Evolutionary conservation across 2,113 vertebrate genomes (phyloP).

Genomic region (Corvus moneduloides): DNA sequence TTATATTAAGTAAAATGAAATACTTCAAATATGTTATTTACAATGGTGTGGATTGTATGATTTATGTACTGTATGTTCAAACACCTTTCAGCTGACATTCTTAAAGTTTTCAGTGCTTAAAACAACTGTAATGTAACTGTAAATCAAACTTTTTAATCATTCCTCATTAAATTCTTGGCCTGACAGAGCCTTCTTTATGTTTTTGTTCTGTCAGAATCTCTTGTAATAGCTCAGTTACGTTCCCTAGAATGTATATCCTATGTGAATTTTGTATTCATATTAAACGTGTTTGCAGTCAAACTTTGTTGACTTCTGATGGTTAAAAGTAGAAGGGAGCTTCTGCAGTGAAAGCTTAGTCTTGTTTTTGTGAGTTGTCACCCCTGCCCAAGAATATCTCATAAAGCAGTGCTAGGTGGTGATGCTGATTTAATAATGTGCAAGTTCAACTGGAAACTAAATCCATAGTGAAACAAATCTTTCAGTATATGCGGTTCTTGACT

Average conservation of each 20-base stretch:
- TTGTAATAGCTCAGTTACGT: conserved; percentile 67
- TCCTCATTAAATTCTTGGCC: conserved; percentile 71
- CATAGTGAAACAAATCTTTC: background rate
- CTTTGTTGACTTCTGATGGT: conserved; percentile 44
- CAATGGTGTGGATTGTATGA: conserved; percentile 69
- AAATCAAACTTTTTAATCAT: conserved; percentile 76
- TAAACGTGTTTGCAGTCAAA: conserved; percentile 73
- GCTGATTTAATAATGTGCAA: background rate
- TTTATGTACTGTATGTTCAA: conserved; percentile 75
- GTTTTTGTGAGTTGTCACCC: background rate
- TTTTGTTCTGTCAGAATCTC: conserved; percentile 69
- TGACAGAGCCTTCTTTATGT: conserved; percentile 66
- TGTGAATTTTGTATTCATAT: conserved; percentile 76
- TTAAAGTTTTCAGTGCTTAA: conserved; percentile 74
- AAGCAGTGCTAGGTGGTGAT: background rate
- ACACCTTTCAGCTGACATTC: conserved; percentile 68
- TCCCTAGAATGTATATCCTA: conserved; percentile 66
- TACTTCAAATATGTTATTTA: conserved; percentile 69
- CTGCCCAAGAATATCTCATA: background rate
- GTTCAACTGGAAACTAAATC: background rate
- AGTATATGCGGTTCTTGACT: background rate
- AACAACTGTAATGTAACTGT: conserved; percentile 68
- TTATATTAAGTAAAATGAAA: conserved; percentile 71
- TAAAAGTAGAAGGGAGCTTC: conserved; percentile 1
- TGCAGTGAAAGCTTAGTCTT: background rate